phyloP scores from a whole-genome alignment of 2,888 invertebrate genomes.

The Plebejus anna region DNA sequence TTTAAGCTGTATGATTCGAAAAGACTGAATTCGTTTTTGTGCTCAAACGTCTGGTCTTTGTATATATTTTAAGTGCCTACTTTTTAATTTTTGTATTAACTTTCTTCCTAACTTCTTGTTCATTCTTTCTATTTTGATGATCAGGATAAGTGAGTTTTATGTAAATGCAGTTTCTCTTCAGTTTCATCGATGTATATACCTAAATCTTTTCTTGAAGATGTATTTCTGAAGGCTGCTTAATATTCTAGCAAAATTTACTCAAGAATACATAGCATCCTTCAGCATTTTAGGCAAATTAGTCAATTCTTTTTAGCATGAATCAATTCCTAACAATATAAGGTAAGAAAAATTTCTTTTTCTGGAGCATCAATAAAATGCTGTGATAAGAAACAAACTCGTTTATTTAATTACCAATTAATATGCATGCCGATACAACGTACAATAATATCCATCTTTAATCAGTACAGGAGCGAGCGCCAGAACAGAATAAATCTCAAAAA shows the following conservation, averaged over 20 bases:
- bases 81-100: background rate
- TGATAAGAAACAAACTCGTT: constrained; percentile 40
- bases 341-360: background rate
- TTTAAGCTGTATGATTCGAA: background rate
- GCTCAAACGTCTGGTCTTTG: constrained; percentile 15
- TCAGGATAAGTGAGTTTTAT: background rate
- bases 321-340: background rate
- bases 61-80: background rate
- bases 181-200: background rate
- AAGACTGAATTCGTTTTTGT: constrained; percentile 19
- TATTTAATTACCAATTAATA: constrained; percentile 41
- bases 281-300: background rate
- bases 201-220: background rate
- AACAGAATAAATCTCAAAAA: background rate
- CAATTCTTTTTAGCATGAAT: constrained; percentile 7
- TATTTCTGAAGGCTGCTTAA: background rate
- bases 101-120: background rate
- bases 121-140: background rate
- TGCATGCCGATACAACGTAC: constrained; percentile 40
- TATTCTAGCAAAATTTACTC: background rate
- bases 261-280: constrained; percentile 4
- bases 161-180: background rate
- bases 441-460: constrained; percentile 29
- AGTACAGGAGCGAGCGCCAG: constrained; percentile 28
- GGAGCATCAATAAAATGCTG: background rate